Evolutionary conservation across 2,888 invertebrate species (phyloP), one percentile per base, ranked within the genome.

Genomic region (Phaedon cochleariae): DNA sequence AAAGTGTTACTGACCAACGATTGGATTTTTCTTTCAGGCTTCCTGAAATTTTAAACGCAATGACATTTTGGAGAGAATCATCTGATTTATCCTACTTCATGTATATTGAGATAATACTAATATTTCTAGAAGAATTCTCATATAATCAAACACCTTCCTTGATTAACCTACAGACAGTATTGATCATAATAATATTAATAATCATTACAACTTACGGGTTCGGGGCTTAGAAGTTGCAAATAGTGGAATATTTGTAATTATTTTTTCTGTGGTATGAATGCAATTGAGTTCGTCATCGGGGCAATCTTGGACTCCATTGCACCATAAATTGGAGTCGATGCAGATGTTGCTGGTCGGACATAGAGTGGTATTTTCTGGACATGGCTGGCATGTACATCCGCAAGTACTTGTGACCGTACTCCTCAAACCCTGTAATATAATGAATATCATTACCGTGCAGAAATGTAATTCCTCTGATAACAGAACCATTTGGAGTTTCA

Each of bases 251-350:
- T n/a, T n/a, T n/a, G 70, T 48, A 18, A 58, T 54, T 22, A 53
- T 51, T 55, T 34, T 41, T 57, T 63, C 59, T 20, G 57, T 57
- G 18, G 81, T 77, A 18, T 83, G 81, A 31, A 79, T 77, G 75
- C 95, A 95, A 63, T 88, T 84, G 1, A 83, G 81, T 82, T 95
- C 95, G 80, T 95, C 95, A 77, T 95, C 94, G 0, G 92, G 90
- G 75, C 95, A 95, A 81, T 95, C 91, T 68, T 88, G 86, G 0
- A 93, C 84, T 0, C 93, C 94, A 79, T 95, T 90, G 78, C 95
- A 95, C 94, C 95, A 95, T 10, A 87, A 84, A 0, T 86, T 83
- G 41, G 88, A 85, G 0, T 90, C 85, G 15, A 95, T 87, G 76
- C 95, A 95, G 57, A 90, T 85, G 64, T 90, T 89, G 78, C 90